phyloP scores from a whole-genome alignment of 2,113 vertebrate species.

The Platysternon megacephalum region DNA sequence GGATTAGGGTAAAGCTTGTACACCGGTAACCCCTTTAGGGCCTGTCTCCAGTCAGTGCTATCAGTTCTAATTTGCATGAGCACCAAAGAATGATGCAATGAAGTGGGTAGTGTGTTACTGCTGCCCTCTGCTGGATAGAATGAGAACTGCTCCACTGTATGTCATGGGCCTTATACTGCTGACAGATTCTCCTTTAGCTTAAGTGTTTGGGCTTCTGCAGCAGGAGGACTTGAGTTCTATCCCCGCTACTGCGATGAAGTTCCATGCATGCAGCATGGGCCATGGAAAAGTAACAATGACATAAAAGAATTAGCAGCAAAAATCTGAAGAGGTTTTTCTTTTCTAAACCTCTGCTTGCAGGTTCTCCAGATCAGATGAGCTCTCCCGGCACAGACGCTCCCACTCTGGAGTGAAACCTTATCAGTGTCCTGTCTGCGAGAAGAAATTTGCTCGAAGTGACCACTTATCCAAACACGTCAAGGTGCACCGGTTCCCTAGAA shows the following conservation, averaged over 20 bases:
- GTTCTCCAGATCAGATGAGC: slow-evolving; percentile 96
- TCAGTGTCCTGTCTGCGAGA: slow-evolving; percentile 96
- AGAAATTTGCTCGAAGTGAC: slow-evolving; percentile 98
- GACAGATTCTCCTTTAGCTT: not conserved
- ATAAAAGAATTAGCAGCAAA: not conserved
- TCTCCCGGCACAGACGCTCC: slow-evolving; percentile 95
- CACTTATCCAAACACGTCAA: slow-evolving; percentile 99
- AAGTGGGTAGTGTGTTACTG: not conserved
- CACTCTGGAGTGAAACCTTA: slow-evolving; percentile 98
- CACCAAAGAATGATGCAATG: not conserved
- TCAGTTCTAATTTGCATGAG: not conserved
- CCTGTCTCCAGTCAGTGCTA: rapidly evolving
- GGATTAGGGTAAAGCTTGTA: not conserved
- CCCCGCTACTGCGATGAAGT: not conserved
- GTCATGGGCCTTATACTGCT: not conserved
- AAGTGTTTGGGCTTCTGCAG: rapidly evolving
- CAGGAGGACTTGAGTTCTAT: not conserved
- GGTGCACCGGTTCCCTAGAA: slow-evolving; percentile 98
- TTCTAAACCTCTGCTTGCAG: slow-evolving; percentile 73
- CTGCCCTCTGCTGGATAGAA: not conserved
- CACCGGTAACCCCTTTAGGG: rapidly evolving
- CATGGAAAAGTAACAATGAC: rapidly evolving
- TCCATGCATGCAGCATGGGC: not conserved
- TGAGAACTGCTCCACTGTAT: rapidly evolving
- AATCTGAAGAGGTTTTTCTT: slow-evolving; percentile 24